Conservation (phyloP, 2,113 vertebrate species). For the Notarius quadriscutis region DNA sequence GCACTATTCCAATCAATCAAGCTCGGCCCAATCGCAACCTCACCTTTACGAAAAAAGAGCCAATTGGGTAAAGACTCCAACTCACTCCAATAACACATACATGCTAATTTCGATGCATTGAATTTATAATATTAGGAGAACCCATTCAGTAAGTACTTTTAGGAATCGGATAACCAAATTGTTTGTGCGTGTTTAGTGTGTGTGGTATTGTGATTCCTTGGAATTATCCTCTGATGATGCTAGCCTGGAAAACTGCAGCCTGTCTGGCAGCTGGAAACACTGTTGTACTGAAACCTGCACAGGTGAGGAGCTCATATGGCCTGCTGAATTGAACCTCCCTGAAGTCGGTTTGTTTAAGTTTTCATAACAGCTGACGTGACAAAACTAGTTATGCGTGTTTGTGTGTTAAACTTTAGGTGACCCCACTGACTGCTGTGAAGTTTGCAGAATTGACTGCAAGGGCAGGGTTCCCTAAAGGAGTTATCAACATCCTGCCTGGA, state of each 20-base stretch:
- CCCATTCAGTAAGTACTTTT: neutral
- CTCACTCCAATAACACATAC: neutral
- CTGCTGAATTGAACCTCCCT: neutral
- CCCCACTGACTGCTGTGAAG: slow-evolving; percentile 84
- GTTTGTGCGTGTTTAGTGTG: slow-evolving; percentile 67
- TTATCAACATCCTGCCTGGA: slow-evolving; percentile 83
- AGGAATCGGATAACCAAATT: neutral
- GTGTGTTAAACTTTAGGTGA: slow-evolving; percentile 71
- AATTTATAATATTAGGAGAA: neutral
- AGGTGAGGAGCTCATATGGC: slow-evolving; percentile 65
- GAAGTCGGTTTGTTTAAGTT: neutral
- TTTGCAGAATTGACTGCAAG: slow-evolving; percentile 81
- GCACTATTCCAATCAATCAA: slow-evolving; percentile 82
- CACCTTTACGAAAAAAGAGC: slow-evolving; percentile 79
- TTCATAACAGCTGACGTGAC: neutral
- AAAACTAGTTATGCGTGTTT: neutral
- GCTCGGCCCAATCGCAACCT: slow-evolving; percentile 81
- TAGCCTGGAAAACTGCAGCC: slow-evolving; percentile 84
- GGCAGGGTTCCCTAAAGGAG: slow-evolving; percentile 82
- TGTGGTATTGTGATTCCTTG: slow-evolving; percentile 86
- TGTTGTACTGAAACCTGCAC: slow-evolving; percentile 83
- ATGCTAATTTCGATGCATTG: neutral
- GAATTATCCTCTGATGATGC: slow-evolving; percentile 91
- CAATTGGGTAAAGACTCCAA: slow-evolving; percentile 73
- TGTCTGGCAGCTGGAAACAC: slow-evolving; percentile 86